phyloP scores from a whole-genome alignment of 2,113 vertebrate genomes.

The Climacteris rufus region DNA sequence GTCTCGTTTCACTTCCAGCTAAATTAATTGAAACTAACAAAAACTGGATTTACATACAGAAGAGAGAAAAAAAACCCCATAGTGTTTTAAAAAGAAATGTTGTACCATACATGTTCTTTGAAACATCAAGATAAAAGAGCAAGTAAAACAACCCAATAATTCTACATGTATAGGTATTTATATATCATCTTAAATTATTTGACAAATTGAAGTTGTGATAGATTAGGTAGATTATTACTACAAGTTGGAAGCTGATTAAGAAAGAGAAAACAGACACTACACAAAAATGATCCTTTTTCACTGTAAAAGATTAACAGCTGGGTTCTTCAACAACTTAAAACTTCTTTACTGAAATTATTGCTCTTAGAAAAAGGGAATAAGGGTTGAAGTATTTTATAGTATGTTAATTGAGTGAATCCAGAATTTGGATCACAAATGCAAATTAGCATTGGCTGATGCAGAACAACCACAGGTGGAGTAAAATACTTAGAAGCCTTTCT shows the following conservation, averaged over 20 bases:
- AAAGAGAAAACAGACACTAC: background rate
- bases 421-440: fast-evolving
- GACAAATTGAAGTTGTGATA: background rate
- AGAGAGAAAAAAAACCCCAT: background rate
- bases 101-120: background rate
- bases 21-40: background rate
- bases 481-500: background rate
- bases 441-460: background rate
- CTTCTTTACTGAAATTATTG: background rate
- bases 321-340: background rate
- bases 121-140: background rate
- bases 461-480: background rate
- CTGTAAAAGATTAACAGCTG: background rate
- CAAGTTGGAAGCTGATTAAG: background rate
- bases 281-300: background rate
- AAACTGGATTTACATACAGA: background rate
- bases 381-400: background rate
- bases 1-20: background rate
- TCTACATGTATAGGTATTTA: background rate
- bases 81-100: background rate
- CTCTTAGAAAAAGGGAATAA: background rate
- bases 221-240: background rate
- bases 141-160: background rate
- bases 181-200: background rate
- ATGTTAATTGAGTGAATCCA: background rate